These are phyloP conservation scores for Apamea crenata DNA, from an alignment of 2,888 invertebrate species.

Conservation along the genomic window DNA sequence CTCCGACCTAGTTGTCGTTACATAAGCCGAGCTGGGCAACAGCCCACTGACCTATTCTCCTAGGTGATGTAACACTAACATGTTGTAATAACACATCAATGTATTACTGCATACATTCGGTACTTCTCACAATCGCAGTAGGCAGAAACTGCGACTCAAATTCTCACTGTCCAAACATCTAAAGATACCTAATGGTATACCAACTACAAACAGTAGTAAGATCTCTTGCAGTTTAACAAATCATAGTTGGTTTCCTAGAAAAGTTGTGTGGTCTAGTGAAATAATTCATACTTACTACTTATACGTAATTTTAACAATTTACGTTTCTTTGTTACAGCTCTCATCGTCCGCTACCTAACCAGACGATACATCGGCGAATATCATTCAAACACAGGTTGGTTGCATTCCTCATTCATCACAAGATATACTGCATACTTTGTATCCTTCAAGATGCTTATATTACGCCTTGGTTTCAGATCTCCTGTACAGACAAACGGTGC, in stretches of 20 bases:
- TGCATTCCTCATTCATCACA: constrained; percentile 3
- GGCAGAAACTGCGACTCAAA: constrained; percentile 31
- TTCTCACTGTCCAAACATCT: constrained; percentile 27
- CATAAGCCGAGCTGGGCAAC: constrained; percentile 73
- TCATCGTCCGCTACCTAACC: constrained; percentile 94
- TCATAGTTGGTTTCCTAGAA: not conserved
- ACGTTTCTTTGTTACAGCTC: constrained; percentile 89
- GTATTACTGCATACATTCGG: constrained; percentile 25
- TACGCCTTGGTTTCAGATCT: constrained; percentile 91
- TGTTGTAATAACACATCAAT: constrained; percentile 66
- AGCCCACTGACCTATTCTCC: constrained; percentile 75
- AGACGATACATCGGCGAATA: constrained; percentile 95
- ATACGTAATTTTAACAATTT: constrained; percentile 11
- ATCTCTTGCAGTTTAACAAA: not conserved
- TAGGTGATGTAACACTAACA: constrained; percentile 74
- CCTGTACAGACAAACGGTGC: constrained; percentile 93
- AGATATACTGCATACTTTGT: constrained; percentile 17
- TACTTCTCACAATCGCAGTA: constrained; percentile 7
- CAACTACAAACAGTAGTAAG: constrained; percentile 19
- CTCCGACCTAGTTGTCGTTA: constrained; percentile 73
- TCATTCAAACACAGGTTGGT: constrained; percentile 94
- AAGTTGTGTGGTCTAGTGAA: not conserved
- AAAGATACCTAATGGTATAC: not conserved
- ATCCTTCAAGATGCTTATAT: constrained; percentile 53
- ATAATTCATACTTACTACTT: not conserved